Evolutionary conservation across 2,113 vertebrate species (phyloP).

Genomic region (Pitta sordida): DNA sequence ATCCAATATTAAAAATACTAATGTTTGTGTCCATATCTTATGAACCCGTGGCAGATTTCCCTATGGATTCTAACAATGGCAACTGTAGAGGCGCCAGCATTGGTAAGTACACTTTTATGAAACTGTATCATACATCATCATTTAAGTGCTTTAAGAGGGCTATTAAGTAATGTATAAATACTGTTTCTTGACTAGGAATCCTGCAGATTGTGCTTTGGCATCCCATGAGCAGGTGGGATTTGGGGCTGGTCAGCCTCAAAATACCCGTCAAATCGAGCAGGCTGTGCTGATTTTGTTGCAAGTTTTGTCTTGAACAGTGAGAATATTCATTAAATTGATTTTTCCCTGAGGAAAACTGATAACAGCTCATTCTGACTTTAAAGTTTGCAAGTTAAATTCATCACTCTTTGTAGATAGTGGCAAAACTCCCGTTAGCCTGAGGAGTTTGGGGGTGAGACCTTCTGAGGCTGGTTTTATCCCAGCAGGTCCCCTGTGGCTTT

Average conservation of each 20-base stretch:
- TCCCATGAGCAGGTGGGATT: not conserved
- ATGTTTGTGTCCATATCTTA: slow-evolving; percentile 51
- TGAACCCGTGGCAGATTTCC: slow-evolving; percentile 83
- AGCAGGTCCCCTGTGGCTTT: not conserved
- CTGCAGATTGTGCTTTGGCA: not conserved
- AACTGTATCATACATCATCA: not conserved
- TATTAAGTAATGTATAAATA: not conserved
- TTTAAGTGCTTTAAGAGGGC: too few species aligned
- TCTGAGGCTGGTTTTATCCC: not conserved
- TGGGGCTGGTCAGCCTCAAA: not conserved
- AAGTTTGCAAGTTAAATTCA: not conserved
- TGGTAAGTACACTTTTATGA: slow-evolving; percentile 74
- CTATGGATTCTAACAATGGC: slow-evolving; percentile 88
- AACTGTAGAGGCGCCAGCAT: slow-evolving; percentile 82
- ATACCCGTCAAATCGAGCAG: not conserved
- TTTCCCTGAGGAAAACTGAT: not conserved
- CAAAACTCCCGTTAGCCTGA: not conserved
- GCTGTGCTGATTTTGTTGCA: not conserved
- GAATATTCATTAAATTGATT: not conserved
- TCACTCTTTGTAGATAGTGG: not conserved
- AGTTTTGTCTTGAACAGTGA: not conserved
- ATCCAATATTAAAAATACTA: slow-evolving; percentile 17
- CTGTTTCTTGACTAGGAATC: not conserved
- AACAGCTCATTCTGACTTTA: not conserved
- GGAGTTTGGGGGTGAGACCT: not conserved